Evolutionary conservation across 2,888 invertebrate species (phyloP).

Genomic region (Myopa tessellatipennis): DNA sequence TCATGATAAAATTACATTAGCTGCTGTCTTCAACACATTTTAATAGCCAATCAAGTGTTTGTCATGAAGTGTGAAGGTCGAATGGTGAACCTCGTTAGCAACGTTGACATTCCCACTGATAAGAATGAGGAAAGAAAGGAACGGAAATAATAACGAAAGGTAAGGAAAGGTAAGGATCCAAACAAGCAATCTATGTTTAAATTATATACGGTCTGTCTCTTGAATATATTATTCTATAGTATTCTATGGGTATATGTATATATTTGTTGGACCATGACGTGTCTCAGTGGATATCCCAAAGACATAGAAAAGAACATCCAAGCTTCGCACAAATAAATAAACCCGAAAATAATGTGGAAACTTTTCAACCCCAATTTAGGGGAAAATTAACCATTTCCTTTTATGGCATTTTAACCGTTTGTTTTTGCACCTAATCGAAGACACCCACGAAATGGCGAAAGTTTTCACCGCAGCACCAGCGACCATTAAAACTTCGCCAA

Average conservation of each 20-base stretch:
- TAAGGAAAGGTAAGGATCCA: neutral
- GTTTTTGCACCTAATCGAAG: slow-evolving; percentile 29
- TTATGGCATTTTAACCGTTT: slow-evolving; percentile 29
- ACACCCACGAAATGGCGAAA: slow-evolving; percentile 29
- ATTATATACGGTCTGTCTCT: too few relatives aligned
- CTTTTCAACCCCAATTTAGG: slow-evolving; percentile 23
- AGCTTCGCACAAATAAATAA: neutral
- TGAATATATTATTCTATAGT: too few relatives aligned
- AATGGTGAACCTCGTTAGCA: neutral
- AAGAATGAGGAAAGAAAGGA: neutral
- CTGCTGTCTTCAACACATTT: neutral
- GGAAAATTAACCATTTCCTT: slow-evolving; percentile 29
- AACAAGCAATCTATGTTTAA: too few relatives aligned
- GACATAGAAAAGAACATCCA: neutral
- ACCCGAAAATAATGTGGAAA: slow-evolving; percentile 12
- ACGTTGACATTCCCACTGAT: too few relatives aligned
- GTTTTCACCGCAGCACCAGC: slow-evolving; percentile 26
- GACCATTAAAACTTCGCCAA: slow-evolving; percentile 28
- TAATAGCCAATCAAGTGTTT: neutral
- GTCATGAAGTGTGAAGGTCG: neutral
- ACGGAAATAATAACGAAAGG: neutral
- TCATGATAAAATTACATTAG: neutral
- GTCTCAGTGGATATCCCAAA: neutral
- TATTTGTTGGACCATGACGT: too few relatives aligned
- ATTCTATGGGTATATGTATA: too few relatives aligned